phyloP scores from a whole-genome alignment of 1,140 invertebrate species.

The Mizuhopecten yessoensis region DNA sequence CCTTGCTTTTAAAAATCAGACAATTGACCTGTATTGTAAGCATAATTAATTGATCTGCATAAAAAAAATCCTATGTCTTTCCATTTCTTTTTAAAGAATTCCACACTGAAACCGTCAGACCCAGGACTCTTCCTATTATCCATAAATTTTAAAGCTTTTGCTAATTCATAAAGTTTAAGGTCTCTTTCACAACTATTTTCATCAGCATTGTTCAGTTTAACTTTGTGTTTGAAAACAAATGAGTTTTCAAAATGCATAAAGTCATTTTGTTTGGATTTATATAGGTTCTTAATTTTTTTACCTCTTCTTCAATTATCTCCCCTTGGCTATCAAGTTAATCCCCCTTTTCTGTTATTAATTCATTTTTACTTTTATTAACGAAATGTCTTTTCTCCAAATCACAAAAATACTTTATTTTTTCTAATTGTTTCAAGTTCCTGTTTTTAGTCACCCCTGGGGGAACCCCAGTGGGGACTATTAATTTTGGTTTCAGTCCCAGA shows the following conservation, averaged over 20 bases:
- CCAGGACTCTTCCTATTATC: constrained; percentile 43
- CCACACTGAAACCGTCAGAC: constrained; percentile 43
- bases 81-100: constrained; percentile 7
- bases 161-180: constrained; percentile 15
- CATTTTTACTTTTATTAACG: constrained; percentile 43
- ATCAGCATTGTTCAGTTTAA: not conserved
- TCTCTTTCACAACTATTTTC: constrained; percentile 15
- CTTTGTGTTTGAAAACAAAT: constrained; percentile 40
- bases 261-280: not conserved
- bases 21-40: constrained; percentile 30
- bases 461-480: no score
- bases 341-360: not conserved
- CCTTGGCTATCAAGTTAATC: not conserved
- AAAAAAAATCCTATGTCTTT: not conserved
- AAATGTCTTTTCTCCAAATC: constrained; percentile 22
- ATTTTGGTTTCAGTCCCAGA: no score
- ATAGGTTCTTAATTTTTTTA: not conserved
- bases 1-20: constrained; percentile 46
- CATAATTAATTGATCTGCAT: constrained; percentile 45
- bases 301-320: not conserved
- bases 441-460: not conserved
- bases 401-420: constrained; percentile 45
- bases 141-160: constrained; percentile 19
- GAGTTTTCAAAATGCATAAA: not conserved
- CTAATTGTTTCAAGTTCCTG: constrained; percentile 3